Percentiles rank a stretch among this genome's conserved stretches.
These are phyloP conservation scores for Vesta saturnalis DNA, from an alignment of 2,888 invertebrate genomes.

Conservation along the genomic window DNA sequence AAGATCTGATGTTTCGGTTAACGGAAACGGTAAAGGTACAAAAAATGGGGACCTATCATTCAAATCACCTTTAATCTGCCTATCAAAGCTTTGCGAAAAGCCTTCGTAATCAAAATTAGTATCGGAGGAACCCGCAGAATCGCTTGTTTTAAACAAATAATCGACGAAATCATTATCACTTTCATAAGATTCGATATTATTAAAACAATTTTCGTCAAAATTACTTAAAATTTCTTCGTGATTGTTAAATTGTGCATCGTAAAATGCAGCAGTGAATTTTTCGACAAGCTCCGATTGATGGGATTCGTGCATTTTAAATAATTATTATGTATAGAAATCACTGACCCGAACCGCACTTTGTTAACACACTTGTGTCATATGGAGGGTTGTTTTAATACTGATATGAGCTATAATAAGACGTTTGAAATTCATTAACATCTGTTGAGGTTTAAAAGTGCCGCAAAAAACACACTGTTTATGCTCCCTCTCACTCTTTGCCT, in stretches of 20 bases:
- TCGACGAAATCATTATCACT: slow-evolving; percentile 20
- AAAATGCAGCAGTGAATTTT: slow-evolving; percentile 61
- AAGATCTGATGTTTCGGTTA: slow-evolving; percentile 1
- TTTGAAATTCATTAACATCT: slow-evolving; percentile 39
- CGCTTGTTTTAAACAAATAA: slow-evolving; percentile 34
- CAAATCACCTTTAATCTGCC: slow-evolving; percentile 6
- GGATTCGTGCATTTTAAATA: not conserved
- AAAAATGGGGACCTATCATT: slow-evolving; percentile 50
- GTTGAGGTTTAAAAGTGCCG: slow-evolving; percentile 38
- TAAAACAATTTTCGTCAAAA: slow-evolving; percentile 50
- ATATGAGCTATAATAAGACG: slow-evolving; percentile 36
- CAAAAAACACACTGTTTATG: slow-evolving; percentile 29
- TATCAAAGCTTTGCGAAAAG: slow-evolving; percentile 54
- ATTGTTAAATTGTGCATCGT: slow-evolving; percentile 55
- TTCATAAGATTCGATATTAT: slow-evolving; percentile 36
- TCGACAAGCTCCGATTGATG: slow-evolving; percentile 58
- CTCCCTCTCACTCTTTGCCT: slow-evolving; percentile 12
- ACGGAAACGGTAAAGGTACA: slow-evolving; percentile 45
- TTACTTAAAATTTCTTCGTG: slow-evolving; percentile 49
- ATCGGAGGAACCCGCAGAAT: slow-evolving; percentile 40
- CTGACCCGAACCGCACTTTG: slow-evolving; percentile 11
- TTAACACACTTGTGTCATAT: slow-evolving; percentile 24
- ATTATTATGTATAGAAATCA: slow-evolving; percentile 6
- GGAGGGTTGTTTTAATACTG: slow-evolving; percentile 39
- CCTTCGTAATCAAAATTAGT: slow-evolving; percentile 56